Evolutionary conservation across 23 tunicate genomes (phyloP), one percentile per base, ranked within the genome.

Genomic region (Clavelina lepadiformis): DNA sequence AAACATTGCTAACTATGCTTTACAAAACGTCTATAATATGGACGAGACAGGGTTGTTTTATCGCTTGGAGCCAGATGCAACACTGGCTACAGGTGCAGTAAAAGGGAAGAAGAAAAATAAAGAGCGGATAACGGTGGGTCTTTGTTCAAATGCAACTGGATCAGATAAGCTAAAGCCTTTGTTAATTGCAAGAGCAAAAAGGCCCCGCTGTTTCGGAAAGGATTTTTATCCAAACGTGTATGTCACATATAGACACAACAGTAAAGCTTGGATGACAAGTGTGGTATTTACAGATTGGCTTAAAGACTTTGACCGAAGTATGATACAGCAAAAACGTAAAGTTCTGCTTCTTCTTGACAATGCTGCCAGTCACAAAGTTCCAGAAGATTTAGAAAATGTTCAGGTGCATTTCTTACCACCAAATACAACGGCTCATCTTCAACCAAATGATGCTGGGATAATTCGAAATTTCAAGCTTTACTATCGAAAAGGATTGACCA

Each of bases 1-100:
- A 53, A 53, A n/a, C 21, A 53, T 53, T 53, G 59, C 22, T 53
- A 53, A 53, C 59, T 53, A 53, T 53, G 59, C 59, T 53, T 53
- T 53, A 53, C 18, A 53, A 53, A 53, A 53, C 59, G 59, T 53
- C 15, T 53, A 8, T 53, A 8, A 53, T 15, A 44, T 44, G 49
- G 49, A 44, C 11, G 49, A 44, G 49, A 44, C 49, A 11, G 49
- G 49, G 15, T 44, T 44, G 49, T 44, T 44, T 44, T 44, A 44
- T 44, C 22, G 59, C 59, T 27, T 11, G 21, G 22, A 53, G 21
- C 21, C 21, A n/a, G 22, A 53, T 53, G 59, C 21, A 53, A 53
- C 59, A 11, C 59, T n/a, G 59, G 59, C 59, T n/a, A 53, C 59
- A 6, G 59, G 59, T 53, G 7, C 23, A 53, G 59, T 53, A 11